Percentiles rank a stretch among this genome's conserved stretches.
Evolutionary conservation across 2,888 invertebrate species (phyloP).

Genomic region (Tinea pellionella): DNA sequence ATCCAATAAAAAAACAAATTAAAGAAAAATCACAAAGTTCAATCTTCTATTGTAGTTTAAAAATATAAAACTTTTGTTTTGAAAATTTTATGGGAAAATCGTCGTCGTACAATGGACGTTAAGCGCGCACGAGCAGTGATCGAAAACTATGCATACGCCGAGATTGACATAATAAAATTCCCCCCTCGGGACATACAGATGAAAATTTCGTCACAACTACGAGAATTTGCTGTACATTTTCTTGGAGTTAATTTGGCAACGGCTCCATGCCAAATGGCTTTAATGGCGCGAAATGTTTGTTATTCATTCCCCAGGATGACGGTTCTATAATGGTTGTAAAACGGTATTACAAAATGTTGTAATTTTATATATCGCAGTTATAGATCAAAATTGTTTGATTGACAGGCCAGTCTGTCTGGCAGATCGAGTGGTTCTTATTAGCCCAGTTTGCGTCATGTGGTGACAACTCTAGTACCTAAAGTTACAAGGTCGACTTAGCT

Average conservation of each 20-base stretch:
- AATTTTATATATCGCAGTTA: too few relatives aligned
- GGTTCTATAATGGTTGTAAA: neutral
- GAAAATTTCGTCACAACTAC: constrained; percentile 4
- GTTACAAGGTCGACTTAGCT: too few relatives aligned
- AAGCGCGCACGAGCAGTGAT: constrained; percentile 37
- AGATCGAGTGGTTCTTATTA: too few relatives aligned
- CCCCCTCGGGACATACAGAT: constrained; percentile 17
- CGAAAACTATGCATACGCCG: constrained; percentile 34
- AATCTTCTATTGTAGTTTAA: neutral
- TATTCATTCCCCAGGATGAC: neutral
- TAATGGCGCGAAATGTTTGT: constrained; percentile 17
- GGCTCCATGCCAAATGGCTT: constrained; percentile 34
- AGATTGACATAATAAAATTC: constrained; percentile 53
- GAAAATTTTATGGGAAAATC: neutral
- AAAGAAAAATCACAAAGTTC: neutral
- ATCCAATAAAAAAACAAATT: neutral
- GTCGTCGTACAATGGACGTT: constrained; percentile 19
- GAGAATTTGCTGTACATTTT: constrained; percentile 27
- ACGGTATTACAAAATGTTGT: neutral
- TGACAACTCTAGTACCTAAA: too few relatives aligned
- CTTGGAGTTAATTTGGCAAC: constrained; percentile 46
- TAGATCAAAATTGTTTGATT: too few relatives aligned
- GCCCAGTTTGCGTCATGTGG: too few relatives aligned
- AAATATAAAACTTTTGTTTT: neutral
- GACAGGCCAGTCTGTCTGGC: too few relatives aligned